Evolutionary conservation across 1,140 invertebrate genomes (phyloP), one percentile per base, ranked within the genome.

Genomic region (Diorhabda elongata): DNA sequence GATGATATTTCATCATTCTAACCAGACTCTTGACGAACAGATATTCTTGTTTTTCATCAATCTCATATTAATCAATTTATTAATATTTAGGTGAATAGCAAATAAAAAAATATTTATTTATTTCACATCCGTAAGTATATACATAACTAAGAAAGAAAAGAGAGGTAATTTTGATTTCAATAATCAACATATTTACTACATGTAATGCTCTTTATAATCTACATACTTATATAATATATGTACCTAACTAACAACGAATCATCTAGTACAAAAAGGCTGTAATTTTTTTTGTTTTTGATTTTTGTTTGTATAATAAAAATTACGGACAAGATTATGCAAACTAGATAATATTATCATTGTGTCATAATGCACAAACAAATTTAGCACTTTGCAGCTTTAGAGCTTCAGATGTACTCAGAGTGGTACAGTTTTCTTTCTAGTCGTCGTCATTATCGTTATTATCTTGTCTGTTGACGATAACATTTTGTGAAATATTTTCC

Each of bases 401-500:
- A 59, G 2, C 58, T 59, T 59, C 58, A 59, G 5, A 7, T 59
- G 11, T 0, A 59, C 58, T 59, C 58, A 11, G 58, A 59, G n/a
- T 59, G 41, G 58, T n/a, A 59, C 5, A 59, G 11, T 59, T 59
- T 59, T 59, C 58, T 59, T 59, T 11, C 41, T 5, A 11, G 11
- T 9, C 5, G 45, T 52, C 2, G 45, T 52, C 45, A 5, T 52
- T 5, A 52, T 52, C 45, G 5, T 52, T 9, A 2, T 9, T 52
- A 52, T 52, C 45, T 52, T 52, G 45, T 52, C 45, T 52, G 45
- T 52, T 52, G 45, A 52, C 45, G 45, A 52, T 52, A 52, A 52
- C 45, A 52, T 9, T 2, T 52, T 52, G 45, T 52, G 8, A 9
- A 52, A 52, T 76, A 64, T 75, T 75, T 74, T 75, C 75, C 62